Evolutionary conservation across 37 sponge, comb jelly and placozoan species (phyloP), one percentile per base, ranked within the genome.

Genomic region (Aplysina aerophoba): DNA sequence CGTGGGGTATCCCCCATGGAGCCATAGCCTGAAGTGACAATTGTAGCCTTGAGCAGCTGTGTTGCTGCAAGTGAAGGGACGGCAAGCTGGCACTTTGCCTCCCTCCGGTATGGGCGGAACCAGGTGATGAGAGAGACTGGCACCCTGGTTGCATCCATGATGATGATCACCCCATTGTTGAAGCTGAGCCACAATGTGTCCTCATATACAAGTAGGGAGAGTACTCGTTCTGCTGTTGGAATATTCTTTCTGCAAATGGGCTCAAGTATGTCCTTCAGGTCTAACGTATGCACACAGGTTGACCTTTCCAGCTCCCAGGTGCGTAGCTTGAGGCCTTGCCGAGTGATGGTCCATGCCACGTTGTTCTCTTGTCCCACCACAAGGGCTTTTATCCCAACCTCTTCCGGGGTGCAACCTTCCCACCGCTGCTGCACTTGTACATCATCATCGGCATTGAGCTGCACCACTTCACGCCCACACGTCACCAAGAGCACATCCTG

Each of bases 111-210:
- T 0, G 94, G 91, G 20, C 81, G 59, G 53, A 94, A 90, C 65
- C 73, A 80, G 0, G 84, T 79, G 25, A 94, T 50, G 12, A 66
- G 73, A 17, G 75, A 14, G 0, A 88, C 86, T 15, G 72, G 41
- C 20, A 50, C 14, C 37, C 54, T 17, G 15, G 85, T 56, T 1
- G 83, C 89, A n/a, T 85, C 79, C 30, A 94, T 69, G 34, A 94
- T 66, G 30, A 88, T 86, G 20, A 94, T 87, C 24, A 86, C 83
- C 0, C 94, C 94, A 63, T 69, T 85, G 22, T 75, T 72, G 20
- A 94, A 80, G 0, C 91, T 91, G 33, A 94, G 30, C 94, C 94
- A 94, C 28, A 94, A 80, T 0, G 88, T 88, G 73, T 94, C 91
- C 14, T 80, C 34, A 64, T 58, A 63, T 38, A 85, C 85, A 21